Base-by-base conservation (phyloP, 2,888 invertebrate species). In the Poecilobothrus nobilitatus region DNA sequence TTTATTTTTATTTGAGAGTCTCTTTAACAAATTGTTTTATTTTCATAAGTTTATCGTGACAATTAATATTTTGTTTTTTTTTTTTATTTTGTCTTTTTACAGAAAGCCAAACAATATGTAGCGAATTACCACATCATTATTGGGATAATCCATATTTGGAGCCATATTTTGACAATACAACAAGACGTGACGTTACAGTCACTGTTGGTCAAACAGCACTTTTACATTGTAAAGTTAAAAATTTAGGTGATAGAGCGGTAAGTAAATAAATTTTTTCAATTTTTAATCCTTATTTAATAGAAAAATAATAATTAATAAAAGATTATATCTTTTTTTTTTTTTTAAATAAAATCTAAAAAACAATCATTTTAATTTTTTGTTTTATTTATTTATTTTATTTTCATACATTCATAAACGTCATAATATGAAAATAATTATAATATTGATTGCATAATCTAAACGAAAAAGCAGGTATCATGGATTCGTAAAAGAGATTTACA, bases 141-240 rank as follows among this genome's bases (percentile, higher is more conserved):
- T 82, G 82, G 82, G 82, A 82, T 71, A 81, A 81, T 53, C 90
- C 91, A 69, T 90, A 91, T 79, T 91, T 91, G 73, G 91, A 91
- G 82, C 93, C 93, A 67, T 93, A 92, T 85, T 94, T 94, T 84
- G 93, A 93, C 84, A 93, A 93, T 83, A 89, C 90, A 76, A 92
- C 92, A 74, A 87, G 88, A 80, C 86, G 91, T 73, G 92, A 93
- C 80, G 88, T 91, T 78, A 92, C 92, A 76, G 91, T 92, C 75
- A 92, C 92, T 73, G 92, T 93, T 74, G 94, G 94, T 70, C 92
- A 93, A 83, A 89, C 91, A 68, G 92, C 93, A 70, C 88, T 92
- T 80, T 85, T 94, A 68, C 91, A 92, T 82, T 94, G 94, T 83
- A 85, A 91, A 76, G 94, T 94, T 71, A 85, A 92, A 75, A 94